A percentile compares a stretch with the other conserved stretches of the same genome.
phyloP scores from a whole-genome alignment of 2,888 invertebrate species.

The Anarsia innoxiella region DNA sequence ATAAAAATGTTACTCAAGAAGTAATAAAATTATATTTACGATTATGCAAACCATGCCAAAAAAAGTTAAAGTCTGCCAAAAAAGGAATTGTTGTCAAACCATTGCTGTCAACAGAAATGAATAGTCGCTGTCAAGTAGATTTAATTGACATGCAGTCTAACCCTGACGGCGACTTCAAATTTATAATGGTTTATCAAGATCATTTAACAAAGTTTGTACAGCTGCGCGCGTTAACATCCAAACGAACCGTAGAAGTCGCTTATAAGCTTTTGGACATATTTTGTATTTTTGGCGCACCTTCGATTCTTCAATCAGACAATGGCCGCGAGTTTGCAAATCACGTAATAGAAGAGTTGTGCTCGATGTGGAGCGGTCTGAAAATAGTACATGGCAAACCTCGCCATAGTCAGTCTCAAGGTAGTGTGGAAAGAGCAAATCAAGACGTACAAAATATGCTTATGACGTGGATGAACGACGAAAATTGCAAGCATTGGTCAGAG shows the following conservation, averaged over 20 bases:
- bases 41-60: slow-evolving; percentile 11
- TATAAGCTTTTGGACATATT: slow-evolving; percentile 28
- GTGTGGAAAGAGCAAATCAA: slow-evolving; percentile 29
- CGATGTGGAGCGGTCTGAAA: slow-evolving; percentile 25
- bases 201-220: slow-evolving; percentile 29
- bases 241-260: slow-evolving; percentile 28
- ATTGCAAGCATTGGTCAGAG: slow-evolving; percentile 32
- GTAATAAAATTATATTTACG: slow-evolving; percentile 14
- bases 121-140: slow-evolving; percentile 28
- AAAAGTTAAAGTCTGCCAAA: slow-evolving; percentile 9
- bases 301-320: slow-evolving; percentile 25
- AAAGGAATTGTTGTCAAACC: slow-evolving; percentile 17
- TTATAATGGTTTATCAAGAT: slow-evolving; percentile 32
- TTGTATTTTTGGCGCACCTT: slow-evolving; percentile 26
- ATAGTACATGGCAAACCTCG: slow-evolving; percentile 33
- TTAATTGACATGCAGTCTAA: slow-evolving; percentile 24
- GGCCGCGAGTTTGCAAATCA: slow-evolving; percentile 21
- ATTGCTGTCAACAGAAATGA: slow-evolving; percentile 22
- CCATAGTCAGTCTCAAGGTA: slow-evolving; percentile 29
- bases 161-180: slow-evolving; percentile 30
- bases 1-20: slow-evolving; percentile 14
- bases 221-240: slow-evolving; percentile 21
- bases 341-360: slow-evolving; percentile 18
- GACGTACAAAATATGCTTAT: slow-evolving; percentile 31
- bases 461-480: slow-evolving; percentile 32